Evolutionary conservation across 2,113 vertebrate genomes (phyloP).

Genomic region (Reinhardtius hippoglossoides): DNA sequence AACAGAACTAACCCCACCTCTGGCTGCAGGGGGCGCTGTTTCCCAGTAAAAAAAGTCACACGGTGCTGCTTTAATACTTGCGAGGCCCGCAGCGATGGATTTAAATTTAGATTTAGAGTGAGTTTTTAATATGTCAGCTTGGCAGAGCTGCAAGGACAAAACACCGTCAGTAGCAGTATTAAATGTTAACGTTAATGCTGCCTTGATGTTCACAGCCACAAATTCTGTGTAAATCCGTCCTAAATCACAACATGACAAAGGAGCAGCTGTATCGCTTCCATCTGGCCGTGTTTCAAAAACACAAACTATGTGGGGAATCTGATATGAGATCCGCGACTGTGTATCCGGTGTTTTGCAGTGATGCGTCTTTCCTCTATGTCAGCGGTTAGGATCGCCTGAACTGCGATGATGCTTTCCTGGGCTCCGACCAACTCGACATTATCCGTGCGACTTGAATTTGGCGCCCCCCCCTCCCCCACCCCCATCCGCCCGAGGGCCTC

Average conservation of each 20-base stretch:
- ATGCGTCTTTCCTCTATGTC: constrained; percentile 75
- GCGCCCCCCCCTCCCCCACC: constrained; percentile 3
- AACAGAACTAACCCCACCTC: too few relatives aligned
- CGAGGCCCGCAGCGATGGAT: not conserved
- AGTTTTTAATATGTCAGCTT: constrained; percentile 25
- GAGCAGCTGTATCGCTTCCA: constrained; percentile 58
- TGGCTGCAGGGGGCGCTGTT: not conserved
- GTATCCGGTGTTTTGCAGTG: constrained; percentile 73
- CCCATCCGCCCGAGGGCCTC: constrained; percentile 32
- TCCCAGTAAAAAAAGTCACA: not conserved
- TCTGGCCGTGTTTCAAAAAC: constrained; percentile 69
- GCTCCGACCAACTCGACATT: constrained; percentile 58
- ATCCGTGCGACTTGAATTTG: constrained; percentile 59
- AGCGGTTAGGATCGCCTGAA: constrained; percentile 71
- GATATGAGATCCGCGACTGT: constrained; percentile 64
- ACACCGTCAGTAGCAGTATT: constrained; percentile 27
- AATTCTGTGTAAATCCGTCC: constrained; percentile 52
- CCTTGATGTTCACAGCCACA: constrained; percentile 34
- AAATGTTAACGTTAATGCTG: constrained; percentile 30
- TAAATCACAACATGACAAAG: constrained; percentile 58
- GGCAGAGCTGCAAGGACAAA: constrained; percentile 29
- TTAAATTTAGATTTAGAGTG: not conserved
- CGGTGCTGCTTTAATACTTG: not conserved
- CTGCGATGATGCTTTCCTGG: constrained; percentile 69
- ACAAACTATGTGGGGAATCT: constrained; percentile 70